Evolutionary conservation across 1,140 invertebrate genomes (phyloP).

Genomic region (Neodiprion pinetum): DNA sequence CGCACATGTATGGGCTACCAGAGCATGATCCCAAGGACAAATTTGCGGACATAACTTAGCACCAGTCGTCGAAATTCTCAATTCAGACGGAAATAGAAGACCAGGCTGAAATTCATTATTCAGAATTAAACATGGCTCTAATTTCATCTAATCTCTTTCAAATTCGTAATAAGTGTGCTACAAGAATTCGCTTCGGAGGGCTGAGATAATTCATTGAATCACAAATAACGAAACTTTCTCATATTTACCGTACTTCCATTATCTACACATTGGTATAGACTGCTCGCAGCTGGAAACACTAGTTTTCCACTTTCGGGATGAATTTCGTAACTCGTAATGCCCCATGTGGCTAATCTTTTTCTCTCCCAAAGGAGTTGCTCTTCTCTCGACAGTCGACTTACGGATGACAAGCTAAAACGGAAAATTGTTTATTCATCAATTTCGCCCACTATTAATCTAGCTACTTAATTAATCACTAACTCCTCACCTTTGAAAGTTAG

Average conservation of each 20-base stretch:
- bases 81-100: constrained; percentile 74
- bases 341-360: constrained; percentile 88
- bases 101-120: constrained; percentile 64
- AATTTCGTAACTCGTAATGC: constrained; percentile 93
- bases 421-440: not conserved
- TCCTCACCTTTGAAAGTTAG: constrained; percentile 70
- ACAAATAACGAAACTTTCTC: constrained; percentile 15
- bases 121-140: not conserved
- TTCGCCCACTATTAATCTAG: no score
- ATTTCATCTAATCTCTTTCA: constrained; percentile 2
- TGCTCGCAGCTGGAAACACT: constrained; percentile 89
- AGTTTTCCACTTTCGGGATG: constrained; percentile 82
- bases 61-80: constrained; percentile 71
- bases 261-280: constrained; percentile 82
- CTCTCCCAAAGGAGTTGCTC: constrained; percentile 91
- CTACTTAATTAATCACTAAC: not conserved
- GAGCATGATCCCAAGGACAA: constrained; percentile 84
- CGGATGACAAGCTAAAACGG: constrained; percentile 51
- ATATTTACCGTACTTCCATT: constrained; percentile 70
- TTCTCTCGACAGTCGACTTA: constrained; percentile 76
- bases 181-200: not conserved
- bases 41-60: constrained; percentile 88
- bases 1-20: constrained; percentile 90
- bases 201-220: not conserved
- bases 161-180: not conserved